phyloP scores from a whole-genome alignment of 2,888 invertebrate species.

The Hirtodrosophila cameraria region DNA sequence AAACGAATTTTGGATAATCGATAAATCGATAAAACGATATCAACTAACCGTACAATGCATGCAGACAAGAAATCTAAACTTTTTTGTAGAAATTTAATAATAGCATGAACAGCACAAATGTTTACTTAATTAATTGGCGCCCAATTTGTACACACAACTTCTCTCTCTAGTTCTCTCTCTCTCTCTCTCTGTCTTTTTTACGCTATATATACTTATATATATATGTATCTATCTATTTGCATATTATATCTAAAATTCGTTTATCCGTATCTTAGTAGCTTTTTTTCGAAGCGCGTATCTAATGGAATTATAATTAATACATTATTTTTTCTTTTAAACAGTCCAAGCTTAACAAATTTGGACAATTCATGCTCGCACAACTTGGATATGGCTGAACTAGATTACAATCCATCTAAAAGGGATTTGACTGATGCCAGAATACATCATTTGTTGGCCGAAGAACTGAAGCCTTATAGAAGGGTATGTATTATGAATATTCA shows the following conservation, averaged over 20 bases:
- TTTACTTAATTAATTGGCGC: slow-evolving; percentile 26
- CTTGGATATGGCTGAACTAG: slow-evolving; percentile 96
- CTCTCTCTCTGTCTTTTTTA: slow-evolving; percentile 18
- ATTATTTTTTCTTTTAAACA: slow-evolving; percentile 77
- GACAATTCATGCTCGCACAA: slow-evolving; percentile 93
- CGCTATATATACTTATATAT: slow-evolving; percentile 5
- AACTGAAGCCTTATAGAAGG: slow-evolving; percentile 93
- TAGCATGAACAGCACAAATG: slow-evolving; percentile 45
- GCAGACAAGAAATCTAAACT: slow-evolving; percentile 36
- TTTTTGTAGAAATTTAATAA: slow-evolving; percentile 27
- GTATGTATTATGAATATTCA: too few species aligned
- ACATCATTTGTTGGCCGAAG: slow-evolving; percentile 95
- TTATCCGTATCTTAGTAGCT: slow-evolving; percentile 66
- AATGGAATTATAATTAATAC: not conserved
- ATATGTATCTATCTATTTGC: slow-evolving; percentile 16
- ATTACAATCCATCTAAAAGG: slow-evolving; percentile 96
- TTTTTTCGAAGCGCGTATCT: slow-evolving; percentile 11
- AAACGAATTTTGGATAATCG: slow-evolving; percentile 85
- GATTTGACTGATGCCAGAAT: slow-evolving; percentile 97
- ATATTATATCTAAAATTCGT: slow-evolving; percentile 81
- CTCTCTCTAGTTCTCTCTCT: slow-evolving; percentile 24
- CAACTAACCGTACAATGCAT: slow-evolving; percentile 43
- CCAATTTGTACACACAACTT: slow-evolving; percentile 31
- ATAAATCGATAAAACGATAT: slow-evolving; percentile 22
- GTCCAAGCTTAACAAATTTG: slow-evolving; percentile 93